Conservation (phyloP, 2,113 vertebrate genomes). For the Zosterops japonicus region DNA sequence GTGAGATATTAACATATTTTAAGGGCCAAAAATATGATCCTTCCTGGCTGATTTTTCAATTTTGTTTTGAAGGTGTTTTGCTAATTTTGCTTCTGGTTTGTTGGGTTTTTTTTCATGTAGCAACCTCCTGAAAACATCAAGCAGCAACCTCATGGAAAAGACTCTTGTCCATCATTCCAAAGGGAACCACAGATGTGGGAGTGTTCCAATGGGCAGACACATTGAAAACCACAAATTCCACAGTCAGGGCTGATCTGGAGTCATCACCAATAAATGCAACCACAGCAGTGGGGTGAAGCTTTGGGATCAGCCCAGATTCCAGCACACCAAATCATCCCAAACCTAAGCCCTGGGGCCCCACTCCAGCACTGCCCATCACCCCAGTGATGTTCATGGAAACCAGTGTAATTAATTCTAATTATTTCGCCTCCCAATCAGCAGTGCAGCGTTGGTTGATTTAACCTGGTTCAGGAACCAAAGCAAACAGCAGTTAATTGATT, state of each 20-base stretch:
- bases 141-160: not conserved
- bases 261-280: rapidly evolving
- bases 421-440: not conserved
- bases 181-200: not conserved
- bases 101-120: not conserved
- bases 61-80: not conserved
- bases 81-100: not conserved
- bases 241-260: rapidly evolving
- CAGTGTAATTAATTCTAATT: not conserved
- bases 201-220: not conserved
- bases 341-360: not conserved
- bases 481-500: constrained; percentile 18
- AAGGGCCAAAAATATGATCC: not conserved
- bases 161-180: rapidly evolving
- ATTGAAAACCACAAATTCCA: rapidly evolving
- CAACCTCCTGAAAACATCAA: not conserved
- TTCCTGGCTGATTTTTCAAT: not conserved
- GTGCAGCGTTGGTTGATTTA: not conserved
- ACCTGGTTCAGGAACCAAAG: not conserved
- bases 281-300: not conserved
- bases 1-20: not conserved
- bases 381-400: not conserved
- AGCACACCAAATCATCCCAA: rapidly evolving
- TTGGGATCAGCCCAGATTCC: not conserved
- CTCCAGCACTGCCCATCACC: not conserved